phyloP scores from a whole-genome alignment of 1,140 invertebrate species.

The Parasteatoda tepidariorum region DNA sequence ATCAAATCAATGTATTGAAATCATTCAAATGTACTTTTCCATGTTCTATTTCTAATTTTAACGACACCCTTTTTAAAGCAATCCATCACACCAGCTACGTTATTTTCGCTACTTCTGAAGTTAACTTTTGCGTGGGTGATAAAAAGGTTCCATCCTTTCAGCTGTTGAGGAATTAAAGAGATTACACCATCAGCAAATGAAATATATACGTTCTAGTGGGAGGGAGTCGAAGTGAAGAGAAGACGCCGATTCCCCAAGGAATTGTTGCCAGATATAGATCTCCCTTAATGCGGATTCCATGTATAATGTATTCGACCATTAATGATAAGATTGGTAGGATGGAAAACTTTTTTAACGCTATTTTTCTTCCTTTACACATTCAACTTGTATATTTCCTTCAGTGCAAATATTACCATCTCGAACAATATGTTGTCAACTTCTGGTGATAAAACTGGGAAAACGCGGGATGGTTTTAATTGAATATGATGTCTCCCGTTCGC shows the following conservation, averaged over 20 bases:
- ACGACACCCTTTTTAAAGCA: neutral
- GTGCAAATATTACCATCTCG: neutral
- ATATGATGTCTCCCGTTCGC: too few species aligned
- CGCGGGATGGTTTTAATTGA: conserved; percentile 14
- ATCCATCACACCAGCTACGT: conserved; percentile 20
- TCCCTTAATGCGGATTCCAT: conserved; percentile 36
- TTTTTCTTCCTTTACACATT: neutral
- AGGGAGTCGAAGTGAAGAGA: neutral
- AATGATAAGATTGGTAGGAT: conserved; percentile 18
- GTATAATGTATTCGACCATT: conserved; percentile 46
- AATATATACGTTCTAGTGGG: neutral
- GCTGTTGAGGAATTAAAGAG: conserved; percentile 26
- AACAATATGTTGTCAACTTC: conserved; percentile 1
- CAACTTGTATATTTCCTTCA: neutral
- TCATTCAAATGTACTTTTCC: too few species aligned
- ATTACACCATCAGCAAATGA: conserved; percentile 52
- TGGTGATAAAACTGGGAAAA: neutral
- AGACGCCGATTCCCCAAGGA: conserved; percentile 24
- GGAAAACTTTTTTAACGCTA: conserved; percentile 3
- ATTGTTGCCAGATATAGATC: conserved; percentile 51
- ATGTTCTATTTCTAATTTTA: neutral
- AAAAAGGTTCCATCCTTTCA: conserved; percentile 32
- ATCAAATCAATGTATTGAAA: too few species aligned
- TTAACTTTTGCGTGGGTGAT: conserved; percentile 29
- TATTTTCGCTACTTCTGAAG: conserved; percentile 3